A percentile compares a stretch with the other conserved stretches of the same genome.
phyloP scores from a whole-genome alignment of 2,888 invertebrate genomes.

The Dusona sp. region DNA sequence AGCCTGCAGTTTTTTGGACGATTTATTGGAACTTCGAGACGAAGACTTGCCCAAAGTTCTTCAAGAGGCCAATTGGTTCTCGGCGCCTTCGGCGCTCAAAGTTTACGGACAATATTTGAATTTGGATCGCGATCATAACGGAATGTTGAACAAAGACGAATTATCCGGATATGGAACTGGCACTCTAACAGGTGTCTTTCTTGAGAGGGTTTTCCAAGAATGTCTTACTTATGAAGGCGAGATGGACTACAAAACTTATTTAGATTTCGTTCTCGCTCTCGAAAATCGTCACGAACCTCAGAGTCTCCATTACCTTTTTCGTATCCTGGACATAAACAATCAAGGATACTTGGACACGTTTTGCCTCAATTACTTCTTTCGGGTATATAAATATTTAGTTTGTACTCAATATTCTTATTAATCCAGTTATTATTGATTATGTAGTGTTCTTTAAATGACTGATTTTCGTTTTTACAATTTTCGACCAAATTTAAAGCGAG shows the following conservation, averaged over 20 bases:
- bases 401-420: no score
- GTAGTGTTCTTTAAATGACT: no score
- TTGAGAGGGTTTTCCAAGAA: constrained; percentile 97
- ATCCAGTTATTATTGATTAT: no score
- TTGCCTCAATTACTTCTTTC: constrained; percentile 96
- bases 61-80: constrained; percentile 96
- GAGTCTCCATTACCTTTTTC: constrained; percentile 95
- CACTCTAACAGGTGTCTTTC: constrained; percentile 95
- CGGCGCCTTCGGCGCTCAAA: constrained; percentile 93
- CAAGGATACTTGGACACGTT: constrained; percentile 95
- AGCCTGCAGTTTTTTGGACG: constrained; percentile 96
- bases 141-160: constrained; percentile 97
- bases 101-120: constrained; percentile 98
- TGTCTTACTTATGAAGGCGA: constrained; percentile 97
- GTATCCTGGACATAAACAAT: constrained; percentile 95
- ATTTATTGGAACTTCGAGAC: constrained; percentile 94
- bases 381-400: constrained; percentile 85
- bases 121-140: constrained; percentile 97
- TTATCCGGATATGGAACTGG: constrained; percentile 96
- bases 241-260: constrained; percentile 98
- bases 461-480: no score
- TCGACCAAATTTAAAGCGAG: no score
- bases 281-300: constrained; percentile 97
- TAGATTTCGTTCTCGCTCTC: constrained; percentile 96
- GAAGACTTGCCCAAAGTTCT: constrained; percentile 93